A percentile compares a stretch with the other conserved stretches of the same genome.
These are phyloP conservation scores for Andricus quercusramuli DNA, from an alignment of 2,888 invertebrate species.

Conservation along the genomic window DNA sequence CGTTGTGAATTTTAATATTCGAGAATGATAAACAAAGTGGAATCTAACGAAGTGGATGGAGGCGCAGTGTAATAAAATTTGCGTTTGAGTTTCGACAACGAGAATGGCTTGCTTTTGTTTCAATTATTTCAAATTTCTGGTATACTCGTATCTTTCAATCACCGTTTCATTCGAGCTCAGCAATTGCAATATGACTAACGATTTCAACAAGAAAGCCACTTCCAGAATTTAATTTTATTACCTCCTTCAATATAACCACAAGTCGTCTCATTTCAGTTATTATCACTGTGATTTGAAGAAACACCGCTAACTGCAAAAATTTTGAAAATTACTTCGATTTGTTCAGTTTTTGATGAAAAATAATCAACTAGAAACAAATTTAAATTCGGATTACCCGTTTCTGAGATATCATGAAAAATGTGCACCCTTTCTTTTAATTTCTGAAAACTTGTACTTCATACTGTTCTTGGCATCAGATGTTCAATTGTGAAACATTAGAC, in stretches of 20 bases:
- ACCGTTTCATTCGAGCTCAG: constrained; percentile 19
- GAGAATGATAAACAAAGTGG: constrained; percentile 41
- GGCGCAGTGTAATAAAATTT: constrained; percentile 38
- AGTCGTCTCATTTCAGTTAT: background rate
- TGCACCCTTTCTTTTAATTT: too few relatives aligned
- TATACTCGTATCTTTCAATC: constrained; percentile 21
- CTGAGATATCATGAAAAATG: too few relatives aligned
- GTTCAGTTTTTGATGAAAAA: too few relatives aligned
- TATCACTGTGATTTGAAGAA: background rate
- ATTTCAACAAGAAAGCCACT: constrained; percentile 12
- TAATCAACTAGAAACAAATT: too few relatives aligned
- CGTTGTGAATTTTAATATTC: constrained; percentile 34
- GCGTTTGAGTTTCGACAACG: constrained; percentile 21
- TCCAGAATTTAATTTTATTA: background rate
- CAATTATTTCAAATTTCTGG: constrained; percentile 27
- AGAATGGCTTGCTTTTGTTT: constrained; percentile 31
- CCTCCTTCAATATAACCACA: background rate
- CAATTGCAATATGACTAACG: constrained; percentile 23
- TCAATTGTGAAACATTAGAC: too few relatives aligned
- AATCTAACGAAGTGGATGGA: constrained; percentile 41
- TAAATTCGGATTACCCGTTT: too few relatives aligned
- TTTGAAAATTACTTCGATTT: too few relatives aligned
- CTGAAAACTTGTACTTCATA: too few relatives aligned
- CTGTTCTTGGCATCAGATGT: too few relatives aligned
- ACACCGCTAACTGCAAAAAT: too few relatives aligned